Conservation (phyloP, 2,888 invertebrate species). For the Andrena hattorfiana region DNA sequence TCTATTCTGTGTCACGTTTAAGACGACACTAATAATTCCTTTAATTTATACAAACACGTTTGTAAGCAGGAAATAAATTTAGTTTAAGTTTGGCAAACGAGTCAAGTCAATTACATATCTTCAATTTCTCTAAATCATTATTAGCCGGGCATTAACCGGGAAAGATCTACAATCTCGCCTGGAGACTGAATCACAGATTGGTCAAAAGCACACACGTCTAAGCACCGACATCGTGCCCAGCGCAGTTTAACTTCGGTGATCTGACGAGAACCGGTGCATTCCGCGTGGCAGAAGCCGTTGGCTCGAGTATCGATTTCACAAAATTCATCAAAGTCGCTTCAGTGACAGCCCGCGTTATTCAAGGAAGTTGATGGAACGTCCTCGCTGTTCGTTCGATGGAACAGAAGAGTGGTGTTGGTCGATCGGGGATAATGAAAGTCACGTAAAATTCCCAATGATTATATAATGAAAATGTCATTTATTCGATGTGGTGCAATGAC, state of each 20-base stretch:
- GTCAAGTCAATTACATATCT: background rate
- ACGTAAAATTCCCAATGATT: conserved; percentile 57
- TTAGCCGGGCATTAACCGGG: too few relatives aligned
- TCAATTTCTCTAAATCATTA: background rate
- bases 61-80: background rate
- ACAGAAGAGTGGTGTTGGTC: background rate
- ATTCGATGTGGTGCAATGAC: conserved; percentile 86
- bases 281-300: background rate
- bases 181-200: too few relatives aligned
- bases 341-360: background rate
- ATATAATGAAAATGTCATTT: conserved; percentile 86
- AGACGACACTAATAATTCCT: background rate
- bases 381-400: too few relatives aligned
- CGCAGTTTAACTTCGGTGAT: background rate
- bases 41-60: background rate
- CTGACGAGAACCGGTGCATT: background rate
- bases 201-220: background rate
- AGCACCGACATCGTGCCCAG: background rate
- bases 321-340: background rate
- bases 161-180: too few relatives aligned
- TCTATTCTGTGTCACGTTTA: conserved; percentile 44
- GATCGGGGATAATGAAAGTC: conserved; percentile 60
- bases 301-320: background rate
- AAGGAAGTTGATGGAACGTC: too few relatives aligned
- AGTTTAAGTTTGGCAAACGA: background rate